Conservation (phyloP, 2,888 invertebrate species). For the Pristionchus fissidentatus region DNA sequence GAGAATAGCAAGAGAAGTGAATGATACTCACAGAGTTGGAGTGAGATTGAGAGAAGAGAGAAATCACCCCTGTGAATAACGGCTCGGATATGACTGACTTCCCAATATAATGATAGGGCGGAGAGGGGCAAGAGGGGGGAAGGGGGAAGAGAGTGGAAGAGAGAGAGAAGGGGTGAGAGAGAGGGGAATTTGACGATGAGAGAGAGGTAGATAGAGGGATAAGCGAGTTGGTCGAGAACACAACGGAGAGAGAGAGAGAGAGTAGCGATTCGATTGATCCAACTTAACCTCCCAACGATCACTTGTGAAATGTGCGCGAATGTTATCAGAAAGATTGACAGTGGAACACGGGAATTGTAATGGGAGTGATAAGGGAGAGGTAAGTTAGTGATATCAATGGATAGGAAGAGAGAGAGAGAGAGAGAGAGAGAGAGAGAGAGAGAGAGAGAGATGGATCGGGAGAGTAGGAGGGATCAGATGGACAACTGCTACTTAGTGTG, state of each 20-base stretch:
- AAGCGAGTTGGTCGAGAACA: conserved; percentile 17
- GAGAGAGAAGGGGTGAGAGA: neutral
- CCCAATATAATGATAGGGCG: conserved; percentile 32
- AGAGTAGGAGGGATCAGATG: neutral
- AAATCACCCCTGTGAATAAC: neutral
- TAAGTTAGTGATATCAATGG: neutral
- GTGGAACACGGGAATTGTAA: too few relatives aligned
- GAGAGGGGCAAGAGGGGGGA: neutral
- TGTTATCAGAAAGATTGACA: neutral
- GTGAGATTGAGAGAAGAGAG: neutral
- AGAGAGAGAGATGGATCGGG: neutral
- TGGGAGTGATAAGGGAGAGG: neutral
- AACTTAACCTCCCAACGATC: neutral
- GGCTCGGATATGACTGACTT: conserved; percentile 17
- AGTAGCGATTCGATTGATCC: neutral
- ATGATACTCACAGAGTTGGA: neutral
- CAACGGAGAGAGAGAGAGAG: neutral
- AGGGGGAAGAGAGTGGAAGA: neutral
- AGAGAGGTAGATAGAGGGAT: neutral
- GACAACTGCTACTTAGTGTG: too few relatives aligned
- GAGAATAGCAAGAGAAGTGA: neutral
- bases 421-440: neutral
- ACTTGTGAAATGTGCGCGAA: neutral
- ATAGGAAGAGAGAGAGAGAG: neutral
- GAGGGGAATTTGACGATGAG: neutral